Conservation (phyloP, 2,113 vertebrate genomes). For the Sorex araneus region DNA sequence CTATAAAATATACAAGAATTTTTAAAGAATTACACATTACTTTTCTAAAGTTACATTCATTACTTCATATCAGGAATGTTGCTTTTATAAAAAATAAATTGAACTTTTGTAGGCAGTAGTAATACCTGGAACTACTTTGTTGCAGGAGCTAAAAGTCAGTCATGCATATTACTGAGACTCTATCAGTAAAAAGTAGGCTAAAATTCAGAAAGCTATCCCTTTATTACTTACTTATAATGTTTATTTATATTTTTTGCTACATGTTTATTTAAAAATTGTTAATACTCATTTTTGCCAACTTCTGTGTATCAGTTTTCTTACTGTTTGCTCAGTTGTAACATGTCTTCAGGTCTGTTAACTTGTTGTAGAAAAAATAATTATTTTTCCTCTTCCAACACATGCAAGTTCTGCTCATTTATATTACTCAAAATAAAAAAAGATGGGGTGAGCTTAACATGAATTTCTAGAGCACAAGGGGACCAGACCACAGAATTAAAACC, state of each 20-base stretch:
- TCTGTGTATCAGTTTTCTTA: not conserved
- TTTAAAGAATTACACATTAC: not conserved
- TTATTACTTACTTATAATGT: not conserved
- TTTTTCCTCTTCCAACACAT: not conserved
- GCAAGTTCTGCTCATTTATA: not conserved
- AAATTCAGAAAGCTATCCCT: not conserved
- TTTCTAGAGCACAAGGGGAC: not conserved
- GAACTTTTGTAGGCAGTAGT: not conserved
- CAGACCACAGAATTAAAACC: not conserved
- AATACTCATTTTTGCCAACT: not conserved
- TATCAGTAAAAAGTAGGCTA: not conserved
- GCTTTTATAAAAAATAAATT: slow-evolving; percentile 12
- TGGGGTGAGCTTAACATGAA: not conserved
- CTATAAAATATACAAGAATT: slow-evolving; percentile 1
- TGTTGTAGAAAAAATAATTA: not conserved
- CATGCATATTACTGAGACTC: not conserved
- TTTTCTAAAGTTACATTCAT: too few relatives aligned
- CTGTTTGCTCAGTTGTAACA: not conserved
- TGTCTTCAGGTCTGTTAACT: not conserved
- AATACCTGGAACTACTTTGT: not conserved
- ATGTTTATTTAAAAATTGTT: not conserved
- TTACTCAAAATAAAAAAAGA: not conserved
- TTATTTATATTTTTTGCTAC: not conserved
- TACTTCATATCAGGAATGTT: not conserved
- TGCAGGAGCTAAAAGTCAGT: not conserved